A percentile compares a stretch with the other conserved stretches of the same genome.
phyloP scores from a whole-genome alignment of 2,113 vertebrate genomes.

The Hystrix cristata region DNA sequence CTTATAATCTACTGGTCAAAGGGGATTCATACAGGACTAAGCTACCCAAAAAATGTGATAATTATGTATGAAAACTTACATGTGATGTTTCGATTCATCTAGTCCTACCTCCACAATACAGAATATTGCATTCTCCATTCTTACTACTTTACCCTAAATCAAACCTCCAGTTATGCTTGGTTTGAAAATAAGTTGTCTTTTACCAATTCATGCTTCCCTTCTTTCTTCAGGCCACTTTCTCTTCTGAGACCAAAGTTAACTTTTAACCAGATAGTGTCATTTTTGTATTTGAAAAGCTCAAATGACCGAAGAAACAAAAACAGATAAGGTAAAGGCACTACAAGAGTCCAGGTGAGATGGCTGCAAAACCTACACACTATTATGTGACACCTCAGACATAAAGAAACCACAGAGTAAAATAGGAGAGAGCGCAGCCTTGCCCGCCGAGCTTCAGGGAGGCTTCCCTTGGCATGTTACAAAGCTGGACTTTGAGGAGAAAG shows the following conservation, averaged over 20 bases:
- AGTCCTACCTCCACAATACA: not conserved
- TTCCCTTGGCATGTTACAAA: not conserved
- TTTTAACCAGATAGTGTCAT: not conserved
- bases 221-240: not conserved
- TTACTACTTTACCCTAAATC: not conserved
- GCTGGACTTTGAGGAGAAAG: not conserved
- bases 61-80: not conserved
- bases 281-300: not conserved
- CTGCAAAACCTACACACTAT: not conserved
- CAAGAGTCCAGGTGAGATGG: not conserved
- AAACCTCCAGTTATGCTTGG: not conserved
- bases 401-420: not conserved
- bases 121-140: not conserved
- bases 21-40: not conserved
- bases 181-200: not conserved
- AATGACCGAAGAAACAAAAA: not conserved
- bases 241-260: not conserved
- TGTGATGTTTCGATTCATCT: not conserved
- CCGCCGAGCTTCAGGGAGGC: not conserved
- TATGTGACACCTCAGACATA: not conserved
- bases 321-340: not conserved
- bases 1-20: not conserved
- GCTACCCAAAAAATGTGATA: not conserved
- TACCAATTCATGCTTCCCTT: not conserved
- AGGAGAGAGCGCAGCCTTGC: not conserved